phyloP scores from a whole-genome alignment of 2,797 vertebrate genomes.

The Argyrosomus regius region DNA sequence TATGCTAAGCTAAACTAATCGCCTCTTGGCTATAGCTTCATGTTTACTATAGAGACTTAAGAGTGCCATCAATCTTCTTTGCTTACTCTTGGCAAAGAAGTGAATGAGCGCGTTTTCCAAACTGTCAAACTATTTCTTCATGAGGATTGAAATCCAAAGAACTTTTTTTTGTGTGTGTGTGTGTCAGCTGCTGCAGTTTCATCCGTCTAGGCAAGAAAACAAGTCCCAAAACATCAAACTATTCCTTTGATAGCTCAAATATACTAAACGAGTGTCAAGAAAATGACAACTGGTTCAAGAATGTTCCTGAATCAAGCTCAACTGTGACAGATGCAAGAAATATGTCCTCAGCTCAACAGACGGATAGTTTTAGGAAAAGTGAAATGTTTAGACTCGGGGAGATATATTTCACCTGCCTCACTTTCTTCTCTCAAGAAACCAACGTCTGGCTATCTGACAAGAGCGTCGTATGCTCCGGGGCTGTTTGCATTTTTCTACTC shows the following conservation, averaged over 20 bases:
- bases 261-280: background rate
- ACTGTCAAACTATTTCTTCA: background rate
- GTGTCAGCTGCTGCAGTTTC: background rate
- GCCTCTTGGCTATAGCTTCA: background rate
- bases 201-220: background rate
- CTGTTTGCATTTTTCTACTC: constrained; percentile 14
- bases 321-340: background rate
- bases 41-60: background rate
- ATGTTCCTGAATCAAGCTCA: background rate
- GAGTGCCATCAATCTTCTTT: background rate
- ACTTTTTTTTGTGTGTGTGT: background rate
- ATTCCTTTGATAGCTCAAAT: background rate
- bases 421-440: background rate
- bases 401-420: background rate
- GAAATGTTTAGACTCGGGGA: background rate
- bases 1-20: background rate
- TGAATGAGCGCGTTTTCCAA: background rate
- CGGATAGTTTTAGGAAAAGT: background rate
- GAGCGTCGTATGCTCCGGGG: background rate
- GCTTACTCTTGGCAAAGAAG: background rate
- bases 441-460: constrained; percentile 9
- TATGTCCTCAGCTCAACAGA: background rate
- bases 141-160: background rate
- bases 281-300: background rate
- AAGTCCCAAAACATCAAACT: background rate